A percentile compares a stretch with the other conserved stretches of the same genome.
phyloP scores from a whole-genome alignment of 2,888 invertebrate species.

The Heliconius sara region DNA sequence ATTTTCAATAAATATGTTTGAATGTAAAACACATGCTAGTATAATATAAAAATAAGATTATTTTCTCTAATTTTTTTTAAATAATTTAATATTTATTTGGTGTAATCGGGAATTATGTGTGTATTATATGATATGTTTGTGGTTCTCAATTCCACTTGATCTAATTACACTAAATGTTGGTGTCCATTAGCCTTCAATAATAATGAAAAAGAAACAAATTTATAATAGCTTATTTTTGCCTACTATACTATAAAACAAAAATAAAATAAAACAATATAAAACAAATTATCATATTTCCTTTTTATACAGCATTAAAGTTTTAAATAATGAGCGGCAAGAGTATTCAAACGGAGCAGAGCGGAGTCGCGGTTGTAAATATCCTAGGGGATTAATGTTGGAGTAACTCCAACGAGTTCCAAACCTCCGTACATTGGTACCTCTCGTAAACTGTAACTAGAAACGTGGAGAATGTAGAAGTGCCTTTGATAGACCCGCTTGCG shows the following conservation, averaged over 20 bases:
- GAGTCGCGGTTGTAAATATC: constrained; percentile 56
- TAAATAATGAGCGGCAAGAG: constrained; percentile 16
- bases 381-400: constrained; percentile 55
- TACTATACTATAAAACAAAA: not conserved
- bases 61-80: too few relatives aligned
- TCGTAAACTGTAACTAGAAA: constrained; percentile 50
- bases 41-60: too few relatives aligned
- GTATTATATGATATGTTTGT: too few relatives aligned
- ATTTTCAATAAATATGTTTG: not conserved
- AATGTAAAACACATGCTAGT: not conserved
- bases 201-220: not conserved
- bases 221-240: not conserved
- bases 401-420: constrained; percentile 46
- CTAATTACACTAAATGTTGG: too few relatives aligned
- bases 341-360: constrained; percentile 52
- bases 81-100: not conserved
- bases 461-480: constrained; percentile 40
- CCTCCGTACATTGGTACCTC: constrained; percentile 35
- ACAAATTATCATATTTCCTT: not conserved
- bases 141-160: too few relatives aligned
- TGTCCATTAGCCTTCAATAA: not conserved
- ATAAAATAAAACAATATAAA: not conserved
- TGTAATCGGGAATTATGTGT: not conserved
- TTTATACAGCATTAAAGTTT: not conserved
- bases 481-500: constrained; percentile 30